Base-by-base conservation (phyloP, 2,113 vertebrate genomes). In the Dasyurus viverrinus region DNA sequence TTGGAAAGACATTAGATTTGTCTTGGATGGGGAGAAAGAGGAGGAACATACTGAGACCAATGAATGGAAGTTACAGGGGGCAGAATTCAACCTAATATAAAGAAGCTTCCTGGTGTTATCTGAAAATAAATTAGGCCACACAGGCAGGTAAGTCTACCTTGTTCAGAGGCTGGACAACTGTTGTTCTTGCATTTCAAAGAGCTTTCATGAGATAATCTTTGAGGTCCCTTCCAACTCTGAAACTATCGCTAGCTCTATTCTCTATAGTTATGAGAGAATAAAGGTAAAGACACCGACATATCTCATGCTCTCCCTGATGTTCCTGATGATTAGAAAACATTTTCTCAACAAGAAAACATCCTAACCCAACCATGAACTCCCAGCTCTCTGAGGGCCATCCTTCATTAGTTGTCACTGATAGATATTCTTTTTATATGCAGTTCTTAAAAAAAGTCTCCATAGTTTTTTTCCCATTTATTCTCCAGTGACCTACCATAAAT, bases 321-420 rank as follows among this genome's bases (percentile, higher is more conserved):
- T 26, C 47, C 27, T 11, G 16, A 90, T 93, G 53, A 57, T 93
- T 90, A 95, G n/a, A 54, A 93, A 94, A 94, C 94, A 92, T 14
- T 60, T 22, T 93, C 0, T 92, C 95, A 25, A 54, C 92, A n/a
- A 76, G 92, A 93, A 89, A 94, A 90, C 0, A 93, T 57, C 26
- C n/a, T 60, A 48, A 19, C 23, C 94, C 92, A 36, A 23, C n/a
- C 95, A 46, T 0, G 89, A 91, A 24, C 68, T 93, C 23, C 52
- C 27, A 19, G 12, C 9, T n/a, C 48, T 55, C 0, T 47, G 55
- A 96, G 12, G 1, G 93, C 94, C 93, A 94, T 46, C 89, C 24
- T 52, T 96, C 0, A 90, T 93, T 93, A 90, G 60, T 24, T 25
- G 54, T 6, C 94, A 92, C 94, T 55, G 90, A 95, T 94, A 53